Conservation (phyloP, 37 sponge, comb jelly and placozoan species). For the Geodia barretti region DNA sequence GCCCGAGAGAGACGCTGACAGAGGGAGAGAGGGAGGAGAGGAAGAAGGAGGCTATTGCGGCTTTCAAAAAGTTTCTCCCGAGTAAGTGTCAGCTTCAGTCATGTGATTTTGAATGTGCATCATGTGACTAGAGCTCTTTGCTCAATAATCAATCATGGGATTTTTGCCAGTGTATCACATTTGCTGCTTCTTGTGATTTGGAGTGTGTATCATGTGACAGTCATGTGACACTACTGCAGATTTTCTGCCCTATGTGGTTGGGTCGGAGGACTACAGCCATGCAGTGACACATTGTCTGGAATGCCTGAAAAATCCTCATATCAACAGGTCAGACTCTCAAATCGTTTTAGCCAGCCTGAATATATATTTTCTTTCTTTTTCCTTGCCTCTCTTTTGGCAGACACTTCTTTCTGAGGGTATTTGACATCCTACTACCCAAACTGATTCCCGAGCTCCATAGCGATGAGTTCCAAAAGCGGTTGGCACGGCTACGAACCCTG, state of each 20-base stretch:
- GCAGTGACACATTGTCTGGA: conserved; percentile 61
- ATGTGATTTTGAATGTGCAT: background rate
- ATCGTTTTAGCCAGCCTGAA: too few relatives aligned
- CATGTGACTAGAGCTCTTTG: background rate
- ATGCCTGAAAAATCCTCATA: conserved; percentile 60
- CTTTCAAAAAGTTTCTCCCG: conserved; percentile 73
- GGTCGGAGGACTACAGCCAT: conserved; percentile 31
- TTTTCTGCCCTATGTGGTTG: conserved; percentile 62
- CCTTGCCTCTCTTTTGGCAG: conserved; percentile 18
- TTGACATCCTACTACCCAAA: conserved; percentile 51
- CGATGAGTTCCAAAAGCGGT: conserved; percentile 29
- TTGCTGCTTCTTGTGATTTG: too few relatives aligned
- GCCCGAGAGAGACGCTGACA: background rate
- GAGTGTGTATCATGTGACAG: too few relatives aligned
- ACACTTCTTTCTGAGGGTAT: conserved; percentile 54
- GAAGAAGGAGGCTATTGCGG: conserved; percentile 46
- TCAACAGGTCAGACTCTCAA: conserved; percentile 58
- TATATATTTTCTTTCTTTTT: background rate
- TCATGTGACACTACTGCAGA: too few relatives aligned
- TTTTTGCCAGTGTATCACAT: background rate
- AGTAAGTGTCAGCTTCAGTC: conserved; percentile 33
- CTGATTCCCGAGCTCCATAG: conserved; percentile 59
- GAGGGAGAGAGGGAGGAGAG: conserved; percentile 33
- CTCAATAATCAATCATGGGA: background rate
- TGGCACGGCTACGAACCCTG: conserved; percentile 32